Conservation (phyloP, 2,797 vertebrate species). For the Muraenolepis orangiensis region DNA sequence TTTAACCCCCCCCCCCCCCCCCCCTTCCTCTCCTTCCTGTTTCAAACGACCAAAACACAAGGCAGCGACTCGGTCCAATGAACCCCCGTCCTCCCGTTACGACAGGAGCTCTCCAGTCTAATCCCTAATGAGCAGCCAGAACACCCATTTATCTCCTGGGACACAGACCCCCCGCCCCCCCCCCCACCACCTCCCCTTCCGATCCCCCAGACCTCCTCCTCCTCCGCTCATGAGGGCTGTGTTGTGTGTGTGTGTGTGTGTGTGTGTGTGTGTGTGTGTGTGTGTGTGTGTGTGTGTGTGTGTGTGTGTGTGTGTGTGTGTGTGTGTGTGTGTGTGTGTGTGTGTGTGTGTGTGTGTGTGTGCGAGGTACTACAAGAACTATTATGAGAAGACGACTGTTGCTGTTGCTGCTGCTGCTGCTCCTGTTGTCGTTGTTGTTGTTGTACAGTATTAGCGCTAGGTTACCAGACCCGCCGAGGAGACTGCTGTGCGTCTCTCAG, state of each 20-base stretch:
- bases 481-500: slow-evolving; percentile 51
- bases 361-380: slow-evolving; percentile 31
- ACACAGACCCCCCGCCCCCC: slow-evolving; percentile 16
- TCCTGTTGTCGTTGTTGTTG: no score
- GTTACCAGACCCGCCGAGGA: slow-evolving; percentile 4
- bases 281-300: no score
- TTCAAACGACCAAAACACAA: not conserved
- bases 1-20: no score
- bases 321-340: no score
- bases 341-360: no score
- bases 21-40: not conserved
- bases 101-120: not conserved
- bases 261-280: no score
- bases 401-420: no score
- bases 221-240: slow-evolving; percentile 42
- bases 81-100: not conserved
- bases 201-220: slow-evolving; percentile 39
- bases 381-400: not conserved
- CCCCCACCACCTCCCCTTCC: slow-evolving; percentile 39
- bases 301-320: no score
- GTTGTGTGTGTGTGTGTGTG: no score
- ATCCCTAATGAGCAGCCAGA: not conserved
- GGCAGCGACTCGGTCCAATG: not conserved
- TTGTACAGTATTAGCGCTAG: not conserved
- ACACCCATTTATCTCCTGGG: slow-evolving; percentile 55